phyloP scores from a whole-genome alignment of 2,113 vertebrate species.

The Columba janthina region DNA sequence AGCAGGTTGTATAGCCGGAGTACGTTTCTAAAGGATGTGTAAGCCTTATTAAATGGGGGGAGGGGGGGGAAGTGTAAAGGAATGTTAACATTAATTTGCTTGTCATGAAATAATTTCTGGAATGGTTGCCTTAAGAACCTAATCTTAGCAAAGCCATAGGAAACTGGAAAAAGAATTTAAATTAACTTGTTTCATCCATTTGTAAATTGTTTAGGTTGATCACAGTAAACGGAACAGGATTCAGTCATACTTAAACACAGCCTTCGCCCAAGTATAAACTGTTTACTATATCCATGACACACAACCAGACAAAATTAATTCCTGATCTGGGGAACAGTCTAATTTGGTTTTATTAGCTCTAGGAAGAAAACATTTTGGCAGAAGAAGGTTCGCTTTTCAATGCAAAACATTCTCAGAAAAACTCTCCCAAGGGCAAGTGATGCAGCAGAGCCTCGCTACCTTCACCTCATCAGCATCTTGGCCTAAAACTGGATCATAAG shows the following conservation, averaged over 20 bases:
- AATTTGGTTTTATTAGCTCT: conserved; percentile 30
- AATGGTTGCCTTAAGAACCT: conserved; percentile 38
- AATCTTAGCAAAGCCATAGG: conserved; percentile 8
- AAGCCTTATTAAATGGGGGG: not conserved
- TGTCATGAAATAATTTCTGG: conserved; percentile 45
- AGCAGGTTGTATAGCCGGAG: not conserved
- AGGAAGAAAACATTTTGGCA: not conserved
- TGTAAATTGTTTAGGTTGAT: conserved; percentile 59
- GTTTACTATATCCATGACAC: conserved; percentile 47
- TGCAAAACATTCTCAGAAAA: not conserved
- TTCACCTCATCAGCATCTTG: not conserved
- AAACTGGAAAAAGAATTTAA: conserved; percentile 57
- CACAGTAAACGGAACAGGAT: conserved; percentile 60
- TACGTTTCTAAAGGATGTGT: not conserved
- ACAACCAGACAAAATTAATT: conserved; percentile 50
- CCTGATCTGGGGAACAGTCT: conserved; percentile 2
- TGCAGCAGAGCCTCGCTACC: not conserved
- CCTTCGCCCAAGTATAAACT: conserved; percentile 44
- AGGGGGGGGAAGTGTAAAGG: not conserved
- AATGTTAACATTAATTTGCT: not conserved
- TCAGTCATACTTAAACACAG: conserved; percentile 48
- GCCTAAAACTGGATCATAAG: not conserved
- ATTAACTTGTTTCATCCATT: conserved; percentile 40
- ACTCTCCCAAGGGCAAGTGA: rapidly evolving
- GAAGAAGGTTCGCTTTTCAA: not conserved